Conservation (phyloP, 2,797 vertebrate species). For the Coregonus sp. region DNA sequence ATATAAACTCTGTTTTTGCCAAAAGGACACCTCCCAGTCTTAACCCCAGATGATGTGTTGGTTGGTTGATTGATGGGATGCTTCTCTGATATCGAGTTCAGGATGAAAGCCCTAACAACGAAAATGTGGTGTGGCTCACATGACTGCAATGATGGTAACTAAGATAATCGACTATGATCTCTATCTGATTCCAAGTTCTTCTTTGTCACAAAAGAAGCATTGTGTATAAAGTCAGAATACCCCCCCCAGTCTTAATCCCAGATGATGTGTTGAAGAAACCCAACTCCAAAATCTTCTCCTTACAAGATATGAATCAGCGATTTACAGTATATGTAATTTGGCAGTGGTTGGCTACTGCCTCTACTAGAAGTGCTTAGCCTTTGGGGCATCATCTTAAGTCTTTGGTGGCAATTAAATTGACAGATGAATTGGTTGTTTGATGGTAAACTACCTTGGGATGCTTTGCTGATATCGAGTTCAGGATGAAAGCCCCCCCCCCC, state of each 20-base stretch:
- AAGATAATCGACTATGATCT: too few species aligned
- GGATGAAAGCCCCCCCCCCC: neutral
- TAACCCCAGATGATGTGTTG: constrained; percentile 24
- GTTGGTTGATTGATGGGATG: constrained; percentile 7
- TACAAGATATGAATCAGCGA: neutral
- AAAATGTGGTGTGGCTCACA: too few species aligned
- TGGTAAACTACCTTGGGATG: constrained; percentile 8
- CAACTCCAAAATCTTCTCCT: neutral
- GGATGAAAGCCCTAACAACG: neutral
- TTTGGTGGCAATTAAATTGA: too few species aligned
- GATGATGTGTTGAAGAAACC: neutral
- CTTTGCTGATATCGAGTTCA: neutral
- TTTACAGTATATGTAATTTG: neutral
- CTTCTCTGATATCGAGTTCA: neutral
- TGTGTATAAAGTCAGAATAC: too few species aligned
- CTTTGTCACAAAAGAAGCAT: too few species aligned
- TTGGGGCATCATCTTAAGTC: neutral
- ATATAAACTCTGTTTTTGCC: constrained; percentile 32
- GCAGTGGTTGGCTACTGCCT: neutral
- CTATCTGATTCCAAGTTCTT: too few species aligned
- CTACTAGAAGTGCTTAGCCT: neutral
- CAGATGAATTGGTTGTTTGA: neutral
- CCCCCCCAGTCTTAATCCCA: too few species aligned
- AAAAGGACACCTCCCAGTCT: constrained; percentile 32
- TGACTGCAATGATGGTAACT: too few species aligned